Conservation (phyloP, 2,888 invertebrate genomes). For the Pseudolycoriella hygida region DNA sequence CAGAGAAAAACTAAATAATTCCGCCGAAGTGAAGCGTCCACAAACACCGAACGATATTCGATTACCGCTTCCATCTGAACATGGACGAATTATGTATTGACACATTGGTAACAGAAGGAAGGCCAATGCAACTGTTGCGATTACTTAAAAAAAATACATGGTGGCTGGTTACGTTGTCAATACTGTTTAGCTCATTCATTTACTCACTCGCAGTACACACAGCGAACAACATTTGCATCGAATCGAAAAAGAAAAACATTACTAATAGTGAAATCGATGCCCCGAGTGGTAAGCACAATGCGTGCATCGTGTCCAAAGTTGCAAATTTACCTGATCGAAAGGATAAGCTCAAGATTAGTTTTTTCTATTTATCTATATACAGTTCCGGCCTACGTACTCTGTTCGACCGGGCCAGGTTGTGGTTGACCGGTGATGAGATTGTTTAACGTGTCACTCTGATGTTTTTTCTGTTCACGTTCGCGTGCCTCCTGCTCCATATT, state of each 20-base stretch:
- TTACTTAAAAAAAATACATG: conserved; percentile 39
- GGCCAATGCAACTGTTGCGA: conserved; percentile 91
- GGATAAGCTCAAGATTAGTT: not conserved
- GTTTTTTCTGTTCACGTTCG: conserved; percentile 60
- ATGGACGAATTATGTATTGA: conserved; percentile 80
- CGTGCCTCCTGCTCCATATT: conserved; percentile 93
- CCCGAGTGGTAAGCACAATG: conserved; percentile 86
- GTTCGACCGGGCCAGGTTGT: conserved; percentile 28
- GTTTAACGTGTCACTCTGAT: conserved; percentile 39
- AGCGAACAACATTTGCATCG: conserved; percentile 90
- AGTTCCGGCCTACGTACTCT: conserved; percentile 29
- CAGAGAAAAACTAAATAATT: conserved; percentile 79
- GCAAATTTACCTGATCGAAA: conserved; percentile 58
- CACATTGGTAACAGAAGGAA: conserved; percentile 94
- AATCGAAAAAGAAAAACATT: conserved; percentile 99
- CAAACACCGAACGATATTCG: conserved; percentile 81
- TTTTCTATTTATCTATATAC: too few relatives aligned
- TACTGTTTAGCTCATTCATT: not conserved
- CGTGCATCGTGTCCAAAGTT: conserved; percentile 93
- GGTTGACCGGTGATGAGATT: conserved; percentile 29
- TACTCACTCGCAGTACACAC: conserved; percentile 92
- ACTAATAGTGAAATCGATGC: conserved; percentile 89
- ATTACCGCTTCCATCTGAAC: conserved; percentile 63
- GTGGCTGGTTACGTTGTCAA: not conserved
- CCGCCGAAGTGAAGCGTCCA: conserved; percentile 87